Conservation (phyloP, 2,113 vertebrate species). For the Ailurus styani region DNA sequence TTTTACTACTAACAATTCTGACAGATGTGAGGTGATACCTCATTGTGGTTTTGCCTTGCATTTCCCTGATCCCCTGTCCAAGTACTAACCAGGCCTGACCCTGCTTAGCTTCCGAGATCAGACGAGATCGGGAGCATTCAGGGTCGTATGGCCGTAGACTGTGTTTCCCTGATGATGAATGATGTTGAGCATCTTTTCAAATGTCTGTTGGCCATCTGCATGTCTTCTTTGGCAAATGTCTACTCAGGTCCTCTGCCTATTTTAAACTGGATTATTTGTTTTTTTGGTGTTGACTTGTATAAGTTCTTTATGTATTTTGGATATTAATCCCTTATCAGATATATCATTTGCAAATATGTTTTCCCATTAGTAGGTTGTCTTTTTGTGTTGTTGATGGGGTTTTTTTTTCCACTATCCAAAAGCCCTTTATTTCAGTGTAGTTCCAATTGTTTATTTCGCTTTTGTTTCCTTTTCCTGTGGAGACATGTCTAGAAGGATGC, state of each 20-base stretch:
- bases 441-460: neutral
- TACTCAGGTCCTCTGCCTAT: neutral
- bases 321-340: neutral
- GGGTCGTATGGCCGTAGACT: too few species aligned
- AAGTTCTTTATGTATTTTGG: neutral
- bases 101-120: too few species aligned
- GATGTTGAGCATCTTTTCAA: neutral
- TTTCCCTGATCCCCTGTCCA: neutral
- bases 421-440: neutral
- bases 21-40: neutral
- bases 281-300: neutral
- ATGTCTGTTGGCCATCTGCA: too few species aligned
- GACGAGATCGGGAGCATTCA: too few species aligned
- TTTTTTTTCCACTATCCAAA: neutral
- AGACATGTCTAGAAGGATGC: neutral
- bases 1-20: neutral
- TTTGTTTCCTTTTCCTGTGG: too few species aligned
- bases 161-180: neutral
- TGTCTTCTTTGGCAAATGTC: neutral
- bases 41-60: neutral
- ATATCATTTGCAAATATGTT: neutral
- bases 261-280: neutral
- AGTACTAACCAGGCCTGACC: too few species aligned
- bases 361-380: neutral
- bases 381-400: neutral